Percentiles rank a stretch among this genome's conserved stretches.
These are phyloP conservation scores for Circaetus gallicus DNA, from an alignment of 2,113 vertebrate species.

Conservation along the genomic window DNA sequence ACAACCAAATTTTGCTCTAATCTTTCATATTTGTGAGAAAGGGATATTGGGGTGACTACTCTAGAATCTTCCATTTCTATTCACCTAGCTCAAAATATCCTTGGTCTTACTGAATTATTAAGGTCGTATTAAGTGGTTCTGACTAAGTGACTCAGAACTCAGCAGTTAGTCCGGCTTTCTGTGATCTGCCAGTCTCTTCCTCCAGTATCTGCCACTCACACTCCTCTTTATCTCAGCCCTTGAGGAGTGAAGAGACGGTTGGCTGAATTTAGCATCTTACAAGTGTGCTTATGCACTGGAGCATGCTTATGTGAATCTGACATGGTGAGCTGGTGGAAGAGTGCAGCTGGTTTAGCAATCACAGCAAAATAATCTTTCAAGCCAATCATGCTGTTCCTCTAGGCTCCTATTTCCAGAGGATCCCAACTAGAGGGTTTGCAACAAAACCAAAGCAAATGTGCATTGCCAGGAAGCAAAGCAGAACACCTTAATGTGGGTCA, in stretches of 20 bases:
- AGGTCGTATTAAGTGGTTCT: background rate
- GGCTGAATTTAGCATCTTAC: background rate
- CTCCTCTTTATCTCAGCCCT: background rate
- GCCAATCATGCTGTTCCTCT: background rate
- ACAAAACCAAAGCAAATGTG: background rate
- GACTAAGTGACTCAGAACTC: background rate
- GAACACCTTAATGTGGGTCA: background rate
- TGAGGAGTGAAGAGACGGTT: background rate
- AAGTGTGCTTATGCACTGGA: conserved; percentile 5
- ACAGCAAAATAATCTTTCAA: conserved; percentile 40
- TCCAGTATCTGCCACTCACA: background rate
- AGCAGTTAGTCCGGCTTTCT: background rate
- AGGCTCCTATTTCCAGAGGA: background rate
- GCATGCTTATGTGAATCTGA: conserved; percentile 9
- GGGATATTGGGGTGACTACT: background rate
- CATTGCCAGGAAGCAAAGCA: background rate
- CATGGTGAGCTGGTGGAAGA: conserved; percentile 8
- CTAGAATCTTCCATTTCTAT: background rate
- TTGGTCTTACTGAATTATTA: background rate
- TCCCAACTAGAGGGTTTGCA: background rate
- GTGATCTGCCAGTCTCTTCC: background rate
- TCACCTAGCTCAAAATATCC: background rate
- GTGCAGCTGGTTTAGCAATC: conserved; percentile 7
- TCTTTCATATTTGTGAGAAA: background rate
- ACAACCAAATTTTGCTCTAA: background rate